A percentile compares a stretch with the other conserved stretches of the same genome.
Conservation (phyloP, 2,113 vertebrate species). For the Eonycteris spelaea region DNA sequence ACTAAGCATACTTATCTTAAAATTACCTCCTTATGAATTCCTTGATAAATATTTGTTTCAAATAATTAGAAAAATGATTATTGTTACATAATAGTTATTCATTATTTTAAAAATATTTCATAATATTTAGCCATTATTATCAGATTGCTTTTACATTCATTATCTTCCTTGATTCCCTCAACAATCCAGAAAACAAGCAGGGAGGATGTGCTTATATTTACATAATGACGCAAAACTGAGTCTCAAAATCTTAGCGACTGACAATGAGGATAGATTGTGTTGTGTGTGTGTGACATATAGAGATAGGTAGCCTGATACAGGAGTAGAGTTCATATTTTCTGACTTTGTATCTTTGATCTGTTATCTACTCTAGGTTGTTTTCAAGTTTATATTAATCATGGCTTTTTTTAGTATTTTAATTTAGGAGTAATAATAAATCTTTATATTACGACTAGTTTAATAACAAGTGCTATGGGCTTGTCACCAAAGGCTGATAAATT, state of each 20-base stretch:
- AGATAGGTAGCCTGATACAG: neutral
- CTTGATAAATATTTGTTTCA: neutral
- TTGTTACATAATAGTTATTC: neutral
- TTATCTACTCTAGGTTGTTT: neutral
- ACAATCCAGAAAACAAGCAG: neutral
- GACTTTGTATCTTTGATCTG: neutral
- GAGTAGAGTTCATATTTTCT: neutral
- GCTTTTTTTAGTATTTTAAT: neutral
- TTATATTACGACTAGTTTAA: neutral
- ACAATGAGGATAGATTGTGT: neutral
- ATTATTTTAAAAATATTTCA: neutral
- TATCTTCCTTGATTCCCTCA: neutral
- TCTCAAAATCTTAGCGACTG: neutral
- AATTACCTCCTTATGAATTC: neutral
- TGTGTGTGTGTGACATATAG: neutral
- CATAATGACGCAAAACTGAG: neutral
- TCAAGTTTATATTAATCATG: neutral
- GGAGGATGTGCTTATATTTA: neutral
- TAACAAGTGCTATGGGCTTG: neutral
- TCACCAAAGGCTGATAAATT: neutral
- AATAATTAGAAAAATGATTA: constrained; percentile 5
- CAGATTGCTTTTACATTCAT: neutral
- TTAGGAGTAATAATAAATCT: neutral
- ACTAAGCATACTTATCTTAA: neutral
- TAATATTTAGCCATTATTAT: constrained; percentile 27